Base-by-base conservation (phyloP, 2,888 invertebrate species). In the Smittia sp. region DNA sequence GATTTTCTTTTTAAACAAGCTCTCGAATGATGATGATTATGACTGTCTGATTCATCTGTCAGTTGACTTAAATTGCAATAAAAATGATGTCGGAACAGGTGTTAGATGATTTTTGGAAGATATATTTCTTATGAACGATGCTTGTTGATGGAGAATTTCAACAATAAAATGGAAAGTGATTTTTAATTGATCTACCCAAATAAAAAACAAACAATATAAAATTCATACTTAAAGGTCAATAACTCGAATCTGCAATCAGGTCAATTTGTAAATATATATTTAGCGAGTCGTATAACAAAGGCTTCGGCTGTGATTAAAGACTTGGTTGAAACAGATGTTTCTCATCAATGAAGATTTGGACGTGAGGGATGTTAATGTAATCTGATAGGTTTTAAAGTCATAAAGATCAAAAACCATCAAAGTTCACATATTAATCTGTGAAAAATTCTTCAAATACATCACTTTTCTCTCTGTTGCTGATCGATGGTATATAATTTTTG, bases 341-440 rank as follows among this genome's bases (percentile, higher is more conserved):
- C 15, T 24, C 69, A 32, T 69, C 69, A 69, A 54, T 18, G 32
- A 69, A 69, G 24, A 46, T 68, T 22, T 41, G 46, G 46, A 22
- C 46, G 46, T n/a, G 46, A 46, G 46, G n/a, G 46, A 6, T 15
- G 15, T 20, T 7, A 63, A 9, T n/a, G 69, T 69, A 69, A 69
- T 54, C 13, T 25, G 69, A 69, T 69, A 69, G 54, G 69, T 41
- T 25, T 41, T 54, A 25, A 32, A 54, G 69, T 54, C 27, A 24
- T 69, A 69, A 69, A 69, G 69, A 54, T 69, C 69, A 69, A 52
- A 9, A 24, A 69, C 46, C 69, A 69, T 69, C 69, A 69, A 69
- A 69, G 69, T 52, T 69, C 54, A 54, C 15, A 52, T 15, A 54
- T 41, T 58, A 58, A 58, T 18, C 22, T 11, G 58, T 18, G 58